phyloP scores from a whole-genome alignment of 1,140 invertebrate species.

The Luehdorfia chinensis region DNA sequence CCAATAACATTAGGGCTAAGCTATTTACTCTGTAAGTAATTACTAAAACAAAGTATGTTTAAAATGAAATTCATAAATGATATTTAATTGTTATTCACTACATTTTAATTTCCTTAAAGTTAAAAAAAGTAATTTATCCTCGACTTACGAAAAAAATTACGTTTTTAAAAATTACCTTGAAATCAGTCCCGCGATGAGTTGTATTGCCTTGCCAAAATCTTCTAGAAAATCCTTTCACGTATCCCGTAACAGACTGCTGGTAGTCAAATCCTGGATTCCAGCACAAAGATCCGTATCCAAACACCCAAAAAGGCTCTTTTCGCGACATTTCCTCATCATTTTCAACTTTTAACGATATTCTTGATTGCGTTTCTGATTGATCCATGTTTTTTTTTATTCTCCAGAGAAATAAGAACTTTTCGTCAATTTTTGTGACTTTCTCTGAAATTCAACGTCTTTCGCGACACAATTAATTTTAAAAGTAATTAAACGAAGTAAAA shows the following conservation, averaged over 20 bases:
- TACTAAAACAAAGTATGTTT: too few species aligned
- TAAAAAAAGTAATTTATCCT: too few species aligned
- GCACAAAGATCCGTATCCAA: constrained; percentile 92
- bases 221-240: constrained; percentile 85
- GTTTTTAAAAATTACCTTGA: constrained; percentile 81
- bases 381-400: constrained; percentile 23
- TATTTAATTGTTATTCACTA: too few species aligned
- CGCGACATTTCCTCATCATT: constrained; percentile 23
- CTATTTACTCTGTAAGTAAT: too few species aligned
- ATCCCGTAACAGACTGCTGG: constrained; percentile 83
- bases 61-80: too few species aligned
- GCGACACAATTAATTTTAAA: constrained; percentile 20
- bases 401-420: constrained; percentile 25
- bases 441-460: constrained; percentile 15
- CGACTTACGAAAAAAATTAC: too few species aligned
- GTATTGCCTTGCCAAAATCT: constrained; percentile 93
- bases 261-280: constrained; percentile 92
- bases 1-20: too few species aligned
- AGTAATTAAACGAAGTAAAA: constrained; percentile 33
- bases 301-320: constrained; percentile 83
- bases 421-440: constrained; percentile 20
- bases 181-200: constrained; percentile 85
- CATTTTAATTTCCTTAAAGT: too few species aligned
- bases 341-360: constrained; percentile 19
- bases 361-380: constrained; percentile 18